Conservation (phyloP, 2,797 vertebrate genomes). For the Emydoidea blandingii region DNA sequence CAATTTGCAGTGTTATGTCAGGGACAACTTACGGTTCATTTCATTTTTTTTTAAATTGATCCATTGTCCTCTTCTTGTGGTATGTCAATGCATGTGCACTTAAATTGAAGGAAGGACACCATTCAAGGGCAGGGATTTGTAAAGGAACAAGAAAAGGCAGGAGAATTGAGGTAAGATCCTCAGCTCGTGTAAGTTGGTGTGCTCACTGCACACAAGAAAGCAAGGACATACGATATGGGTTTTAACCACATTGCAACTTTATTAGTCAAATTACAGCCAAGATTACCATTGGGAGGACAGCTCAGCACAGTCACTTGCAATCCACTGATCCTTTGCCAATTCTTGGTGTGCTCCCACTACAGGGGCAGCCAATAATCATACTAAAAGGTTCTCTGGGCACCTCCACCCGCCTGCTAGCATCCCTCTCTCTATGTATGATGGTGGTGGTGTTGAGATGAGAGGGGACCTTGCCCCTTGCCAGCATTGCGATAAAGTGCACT, state of each 20-base stretch:
- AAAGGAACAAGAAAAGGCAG: neutral
- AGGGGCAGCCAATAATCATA: no score
- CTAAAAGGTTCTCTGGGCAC: neutral
- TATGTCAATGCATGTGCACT: neutral
- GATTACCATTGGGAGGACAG: neutral
- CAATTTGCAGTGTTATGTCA: neutral
- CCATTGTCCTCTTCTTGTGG: neutral
- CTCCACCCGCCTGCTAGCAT: no score
- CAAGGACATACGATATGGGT: neutral
- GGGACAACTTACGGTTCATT: slow-evolving; percentile 15
- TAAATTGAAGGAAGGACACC: neutral
- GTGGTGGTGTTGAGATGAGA: no score
- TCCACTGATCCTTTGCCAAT: neutral
- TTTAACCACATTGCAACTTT: neutral
- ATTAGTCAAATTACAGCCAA: neutral
- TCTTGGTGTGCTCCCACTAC: neutral
- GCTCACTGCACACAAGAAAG: neutral
- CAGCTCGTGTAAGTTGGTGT: neutral
- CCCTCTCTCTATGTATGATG: no score
- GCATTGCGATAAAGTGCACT: no score
- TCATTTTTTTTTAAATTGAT: neutral
- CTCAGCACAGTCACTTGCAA: neutral
- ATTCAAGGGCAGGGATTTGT: neutral
- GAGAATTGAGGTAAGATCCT: neutral
- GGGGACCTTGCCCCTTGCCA: no score